Base-by-base conservation (phyloP, 2,113 vertebrate species). In the Blennius ocellaris region DNA sequence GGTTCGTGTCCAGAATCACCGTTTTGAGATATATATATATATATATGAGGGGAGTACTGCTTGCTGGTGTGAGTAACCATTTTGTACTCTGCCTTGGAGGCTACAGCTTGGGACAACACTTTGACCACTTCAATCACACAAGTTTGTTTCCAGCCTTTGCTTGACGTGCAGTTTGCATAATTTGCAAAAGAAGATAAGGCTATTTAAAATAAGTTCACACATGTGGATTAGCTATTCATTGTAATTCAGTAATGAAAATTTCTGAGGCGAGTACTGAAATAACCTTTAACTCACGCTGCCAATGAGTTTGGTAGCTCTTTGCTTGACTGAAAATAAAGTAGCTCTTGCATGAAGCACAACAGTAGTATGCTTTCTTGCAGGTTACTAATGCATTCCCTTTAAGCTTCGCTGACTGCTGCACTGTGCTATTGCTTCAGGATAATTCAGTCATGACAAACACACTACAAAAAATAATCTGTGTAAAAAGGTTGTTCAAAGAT, bases 381-480 rank as follows among this genome's bases (percentile, higher is more conserved):
- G 41, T 62, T 59, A 16, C 38, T 65, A 60, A 52, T 61, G 39
- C 16, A 64, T 73, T 69, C 37, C 40, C n/a, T 53, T 66, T 52
- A 45, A 12, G 45, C 45, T 48, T 11, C 10, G 21, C 41, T 43
- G 17, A 5, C 47, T 51, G 39, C 41, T 52, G 21, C 51, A 53
- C 9, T 39, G 6, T 0, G 2, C 49, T 30, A 12, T 70, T 37
- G 36, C 59, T 63, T 68, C 15, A 37, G 36, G 55, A 59, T 43
- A 63, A 63, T 70, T 56, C 52, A 50, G 38, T 64, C 41, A 66
- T 10, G 59, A 68, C 67, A 78, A 70, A 78, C 21, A 68, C 68
- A 55, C 58, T 65, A 39, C 58, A 49, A 47, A 66, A 41, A 45
- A 50, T 64, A 78, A 83, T 80, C 47, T 58, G 57, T 21, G 30